Evolutionary conservation across 2,888 invertebrate species (phyloP), one percentile per base, ranked within the genome.

Genomic region (Serripes groenlandicus): DNA sequence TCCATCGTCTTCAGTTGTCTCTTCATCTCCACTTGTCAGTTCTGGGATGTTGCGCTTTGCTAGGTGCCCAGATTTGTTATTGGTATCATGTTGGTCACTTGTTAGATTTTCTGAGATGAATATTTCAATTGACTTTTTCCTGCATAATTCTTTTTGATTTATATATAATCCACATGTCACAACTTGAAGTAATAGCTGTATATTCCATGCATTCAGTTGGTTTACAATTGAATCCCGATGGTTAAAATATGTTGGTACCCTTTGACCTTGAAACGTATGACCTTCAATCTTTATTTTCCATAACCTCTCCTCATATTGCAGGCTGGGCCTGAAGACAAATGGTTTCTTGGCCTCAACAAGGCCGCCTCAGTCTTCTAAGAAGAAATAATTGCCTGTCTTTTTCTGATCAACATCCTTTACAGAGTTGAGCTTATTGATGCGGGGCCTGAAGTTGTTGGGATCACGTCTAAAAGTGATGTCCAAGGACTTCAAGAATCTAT

Each of bases 341-440:
- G 81, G 76, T 83, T 74, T 66, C 23, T 34, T 56, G 66, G 71
- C 72, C 77, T 49, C 77, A 71, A 26, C 72, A 75, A 58, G 77
- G 75, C 23, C 64, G 77, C 78, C 81, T 94, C 91, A 98, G 95
- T 99, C 99, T 95, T 99, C 99, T 94, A 99, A 96, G 96, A 99
- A 99, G 97, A 99, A 99, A 95, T 97, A 99, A 95, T 99, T 99
- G 80, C 99, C 99, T 76, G 98, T 97, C 89, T 97, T 96, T 95
- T 99, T 99, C 95, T 99, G 99, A 92, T 99, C 99, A 91, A 97
- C 96, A 94, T 99, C 99, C 97, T 99, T 99, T 26, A 99, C 99
- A 58, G 99, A 99, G 92, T 97, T 96, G 93, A 97, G 96, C 95
- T 99, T 99, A 95, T 99, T 99, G 94, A 99, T 99, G 92, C 99